Evolutionary conservation across 1,140 invertebrate species (phyloP).

Genomic region (Halesus radiatus): DNA sequence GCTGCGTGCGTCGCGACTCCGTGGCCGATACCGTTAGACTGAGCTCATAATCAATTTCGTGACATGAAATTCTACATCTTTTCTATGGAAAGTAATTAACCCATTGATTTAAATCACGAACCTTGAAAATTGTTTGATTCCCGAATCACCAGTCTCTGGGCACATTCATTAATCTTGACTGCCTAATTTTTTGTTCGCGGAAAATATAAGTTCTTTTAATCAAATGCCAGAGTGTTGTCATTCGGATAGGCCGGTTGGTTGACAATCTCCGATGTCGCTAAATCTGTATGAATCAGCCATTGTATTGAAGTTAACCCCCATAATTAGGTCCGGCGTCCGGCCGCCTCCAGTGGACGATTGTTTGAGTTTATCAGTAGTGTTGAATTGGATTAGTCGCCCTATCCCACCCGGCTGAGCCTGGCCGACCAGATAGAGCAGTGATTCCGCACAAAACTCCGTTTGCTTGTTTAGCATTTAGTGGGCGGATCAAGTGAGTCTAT

Average conservation of each 20-base stretch:
- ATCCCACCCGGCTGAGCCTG: background rate
- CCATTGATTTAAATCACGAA: conserved; percentile 4
- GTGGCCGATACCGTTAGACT: conserved; percentile 1
- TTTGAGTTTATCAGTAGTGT: conserved; percentile 6
- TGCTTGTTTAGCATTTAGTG: conserved; percentile 37
- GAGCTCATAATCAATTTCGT: background rate
- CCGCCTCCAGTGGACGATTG: conserved; percentile 11
- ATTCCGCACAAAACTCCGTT: conserved; percentile 12
- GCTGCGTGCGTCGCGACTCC: background rate
- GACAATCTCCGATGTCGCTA: too few species aligned
- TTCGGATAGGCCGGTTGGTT: too few species aligned
- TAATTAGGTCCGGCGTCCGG: conserved; percentile 26
- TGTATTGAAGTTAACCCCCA: background rate
- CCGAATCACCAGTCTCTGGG: too few species aligned
- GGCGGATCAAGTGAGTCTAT: conserved; percentile 35
- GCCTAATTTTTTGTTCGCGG: too few species aligned
- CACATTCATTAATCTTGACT: too few species aligned
- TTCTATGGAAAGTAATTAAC: conserved; percentile 14
- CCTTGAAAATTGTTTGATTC: background rate
- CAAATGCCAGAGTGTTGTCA: too few species aligned
- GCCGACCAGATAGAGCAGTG: background rate
- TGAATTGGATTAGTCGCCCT: conserved; percentile 25
- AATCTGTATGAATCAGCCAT: too few species aligned
- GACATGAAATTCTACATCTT: background rate
- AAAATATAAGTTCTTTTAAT: too few species aligned